Percentiles rank a stretch among this genome's conserved stretches.
Evolutionary conservation across 1,140 invertebrate genomes (phyloP).

Genomic region (Pogonognathellus flavescens): DNA sequence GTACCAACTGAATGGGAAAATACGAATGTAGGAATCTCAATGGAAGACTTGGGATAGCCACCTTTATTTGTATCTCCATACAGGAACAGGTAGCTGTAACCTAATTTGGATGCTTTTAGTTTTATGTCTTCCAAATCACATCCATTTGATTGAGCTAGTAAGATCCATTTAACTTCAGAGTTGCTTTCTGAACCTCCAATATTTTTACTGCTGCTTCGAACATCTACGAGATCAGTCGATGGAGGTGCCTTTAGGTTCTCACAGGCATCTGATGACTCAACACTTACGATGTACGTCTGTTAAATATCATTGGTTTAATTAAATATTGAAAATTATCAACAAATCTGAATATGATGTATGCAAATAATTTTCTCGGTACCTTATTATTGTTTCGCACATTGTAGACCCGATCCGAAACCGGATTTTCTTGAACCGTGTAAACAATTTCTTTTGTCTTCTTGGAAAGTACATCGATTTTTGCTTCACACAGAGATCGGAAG

Average conservation of each 20-base stretch:
- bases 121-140: conserved; percentile 15
- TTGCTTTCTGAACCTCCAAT: background rate
- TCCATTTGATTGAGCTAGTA: background rate
- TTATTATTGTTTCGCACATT: background rate
- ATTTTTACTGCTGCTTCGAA: background rate
- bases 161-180: background rate
- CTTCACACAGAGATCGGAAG: conserved; percentile 16
- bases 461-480: background rate
- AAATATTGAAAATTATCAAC: background rate
- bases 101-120: background rate
- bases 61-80: background rate
- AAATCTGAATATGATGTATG: background rate
- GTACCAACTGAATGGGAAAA: background rate
- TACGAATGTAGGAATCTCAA: background rate
- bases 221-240: background rate
- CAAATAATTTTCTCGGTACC: background rate
- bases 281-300: conserved; percentile 18
- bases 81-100: conserved; percentile 8
- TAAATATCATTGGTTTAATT: too few relatives aligned
- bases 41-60: background rate
- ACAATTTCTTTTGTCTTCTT: conserved; percentile 2
- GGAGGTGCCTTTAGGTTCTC: conserved; percentile 16
- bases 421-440: conserved; percentile 14
- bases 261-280: background rate
- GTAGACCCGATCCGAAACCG: background rate